These are phyloP conservation scores for Rhinophrynus dorsalis DNA, from an alignment of 2,797 vertebrate species.

Conservation along the genomic window DNA sequence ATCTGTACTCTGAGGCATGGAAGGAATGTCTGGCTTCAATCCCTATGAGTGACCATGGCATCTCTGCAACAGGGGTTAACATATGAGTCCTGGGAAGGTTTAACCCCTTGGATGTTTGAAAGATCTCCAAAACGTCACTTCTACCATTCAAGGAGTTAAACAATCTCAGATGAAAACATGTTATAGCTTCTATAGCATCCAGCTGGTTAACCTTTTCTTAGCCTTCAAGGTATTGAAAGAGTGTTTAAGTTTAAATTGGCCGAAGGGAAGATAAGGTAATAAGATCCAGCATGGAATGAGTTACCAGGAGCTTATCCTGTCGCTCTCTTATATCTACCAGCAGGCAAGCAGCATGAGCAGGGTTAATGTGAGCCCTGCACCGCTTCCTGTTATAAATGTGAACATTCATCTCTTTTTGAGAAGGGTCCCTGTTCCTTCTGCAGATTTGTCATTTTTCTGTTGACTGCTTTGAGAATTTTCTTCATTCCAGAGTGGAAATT, in stretches of 20 bases:
- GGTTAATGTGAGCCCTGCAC: constrained; percentile 9
- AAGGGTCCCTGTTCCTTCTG: constrained; percentile 37
- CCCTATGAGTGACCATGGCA: too few species aligned
- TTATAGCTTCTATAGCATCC: too few species aligned
- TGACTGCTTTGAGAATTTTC: constrained; percentile 34
- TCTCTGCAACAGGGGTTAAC: too few species aligned
- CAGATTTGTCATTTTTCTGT: constrained; percentile 45
- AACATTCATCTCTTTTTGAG: constrained; percentile 26
- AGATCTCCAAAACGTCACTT: too few species aligned
- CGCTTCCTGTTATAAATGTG: constrained; percentile 32
- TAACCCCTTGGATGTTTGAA: too few species aligned
- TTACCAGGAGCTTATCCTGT: neutral
- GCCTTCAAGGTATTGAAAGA: too few species aligned
- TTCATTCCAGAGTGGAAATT: constrained; percentile 36
- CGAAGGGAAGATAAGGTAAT: neutral
- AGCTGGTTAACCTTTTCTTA: too few species aligned
- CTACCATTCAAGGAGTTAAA: too few species aligned
- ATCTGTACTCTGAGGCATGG: neutral
- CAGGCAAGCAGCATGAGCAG: neutral
- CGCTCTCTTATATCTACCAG: too few species aligned
- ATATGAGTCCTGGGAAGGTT: too few species aligned
- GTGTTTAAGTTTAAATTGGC: too few species aligned
- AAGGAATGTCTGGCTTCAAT: constrained; percentile 1
- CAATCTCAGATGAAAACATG: too few species aligned
- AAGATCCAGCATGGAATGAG: neutral